Evolutionary conservation across 2,797 vertebrate genomes (phyloP).

Genomic region (Allobates femoralis): DNA sequence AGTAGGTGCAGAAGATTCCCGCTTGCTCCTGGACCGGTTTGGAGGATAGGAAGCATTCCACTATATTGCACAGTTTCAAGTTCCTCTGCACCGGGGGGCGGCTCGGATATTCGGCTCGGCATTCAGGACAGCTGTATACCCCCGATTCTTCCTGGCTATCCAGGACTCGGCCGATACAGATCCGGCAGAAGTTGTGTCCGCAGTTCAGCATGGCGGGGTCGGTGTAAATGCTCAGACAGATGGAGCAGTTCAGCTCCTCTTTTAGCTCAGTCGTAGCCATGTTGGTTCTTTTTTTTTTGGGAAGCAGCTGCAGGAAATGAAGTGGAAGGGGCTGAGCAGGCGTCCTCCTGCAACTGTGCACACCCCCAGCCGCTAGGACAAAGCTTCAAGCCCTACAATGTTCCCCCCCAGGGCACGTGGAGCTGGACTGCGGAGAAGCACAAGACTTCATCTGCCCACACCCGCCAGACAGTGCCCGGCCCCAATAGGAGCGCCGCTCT

Average conservation of each 20-base stretch:
- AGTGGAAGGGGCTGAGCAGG: not conserved
- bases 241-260: constrained; percentile 54
- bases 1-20: constrained; percentile 72
- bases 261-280: constrained; percentile 42
- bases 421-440: not conserved
- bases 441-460: constrained; percentile 11
- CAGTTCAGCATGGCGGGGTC: constrained; percentile 76
- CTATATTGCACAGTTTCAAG: constrained; percentile 76
- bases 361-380: not conserved
- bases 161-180: constrained; percentile 70
- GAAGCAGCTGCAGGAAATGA: not conserved
- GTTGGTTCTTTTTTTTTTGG: not conserved
- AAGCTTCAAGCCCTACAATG: not conserved
- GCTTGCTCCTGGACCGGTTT: not conserved
- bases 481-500: constrained; percentile 34
- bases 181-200: constrained; percentile 79
- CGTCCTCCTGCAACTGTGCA: not conserved
- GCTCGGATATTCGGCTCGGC: constrained; percentile 70
- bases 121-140: constrained; percentile 73
- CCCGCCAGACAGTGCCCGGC: not conserved
- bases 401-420: not conserved
- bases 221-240: constrained; percentile 74
- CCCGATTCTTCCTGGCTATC: constrained; percentile 61
- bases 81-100: constrained; percentile 71
- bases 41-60: constrained; percentile 71